A percentile compares a stretch with the other conserved stretches of the same genome.
These are phyloP conservation scores for Sternotherus odoratus DNA, from an alignment of 2,797 vertebrate species.

Conservation along the genomic window DNA sequence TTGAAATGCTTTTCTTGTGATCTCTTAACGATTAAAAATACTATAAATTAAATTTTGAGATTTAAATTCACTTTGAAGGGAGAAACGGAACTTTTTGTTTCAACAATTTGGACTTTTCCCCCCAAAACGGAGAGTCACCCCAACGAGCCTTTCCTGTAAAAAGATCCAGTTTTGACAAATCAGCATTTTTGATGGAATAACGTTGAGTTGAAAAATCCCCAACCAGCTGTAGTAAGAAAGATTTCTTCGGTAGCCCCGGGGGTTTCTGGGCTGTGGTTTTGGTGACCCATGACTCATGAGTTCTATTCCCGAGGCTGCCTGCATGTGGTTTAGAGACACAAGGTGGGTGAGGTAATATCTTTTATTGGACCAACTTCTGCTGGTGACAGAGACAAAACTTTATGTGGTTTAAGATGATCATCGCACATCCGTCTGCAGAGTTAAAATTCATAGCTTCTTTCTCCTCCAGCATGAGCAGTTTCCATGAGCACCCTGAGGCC, in stretches of 20 bases:
- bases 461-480: background rate
- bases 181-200: background rate
- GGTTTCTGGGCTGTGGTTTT: conserved; percentile 1
- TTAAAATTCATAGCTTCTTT: conserved; percentile 27
- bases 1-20: background rate
- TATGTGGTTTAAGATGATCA: background rate
- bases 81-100: background rate
- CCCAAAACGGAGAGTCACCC: background rate
- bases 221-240: background rate
- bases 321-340: background rate
- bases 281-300: background rate
- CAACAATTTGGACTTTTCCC: background rate
- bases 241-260: background rate
- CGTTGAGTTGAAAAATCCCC: background rate
- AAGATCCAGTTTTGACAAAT: background rate
- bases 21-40: background rate
- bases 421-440: background rate
- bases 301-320: conserved; percentile 34
- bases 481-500: conserved; percentile 1
- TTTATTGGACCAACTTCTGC: background rate
- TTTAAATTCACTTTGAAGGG: background rate
- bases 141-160: background rate
- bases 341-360: background rate
- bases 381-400: background rate
- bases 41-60: background rate